Conservation (phyloP, 2,888 invertebrate genomes). For the Platycheirus albimanus region DNA sequence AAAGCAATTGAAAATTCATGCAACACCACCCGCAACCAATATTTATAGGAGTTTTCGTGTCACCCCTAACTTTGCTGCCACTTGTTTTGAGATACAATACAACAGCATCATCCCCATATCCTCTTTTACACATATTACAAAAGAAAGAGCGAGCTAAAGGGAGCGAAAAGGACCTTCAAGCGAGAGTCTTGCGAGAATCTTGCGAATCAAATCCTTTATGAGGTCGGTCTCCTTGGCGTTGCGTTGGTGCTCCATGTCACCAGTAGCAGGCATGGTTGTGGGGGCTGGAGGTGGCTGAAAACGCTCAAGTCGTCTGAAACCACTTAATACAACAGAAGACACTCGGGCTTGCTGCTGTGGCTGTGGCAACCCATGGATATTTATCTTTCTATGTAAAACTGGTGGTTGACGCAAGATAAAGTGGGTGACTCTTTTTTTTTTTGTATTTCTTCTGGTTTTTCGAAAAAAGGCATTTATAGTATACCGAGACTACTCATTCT, state of each 20-base stretch:
- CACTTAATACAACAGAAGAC: constrained; percentile 35
- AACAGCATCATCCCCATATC: constrained; percentile 31
- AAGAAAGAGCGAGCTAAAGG: no score
- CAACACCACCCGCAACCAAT: constrained; percentile 8
- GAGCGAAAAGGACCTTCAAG: background rate
- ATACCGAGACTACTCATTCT: constrained; percentile 32
- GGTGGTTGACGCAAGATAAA: constrained; percentile 59
- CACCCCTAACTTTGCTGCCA: constrained; percentile 60
- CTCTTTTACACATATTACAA: constrained; percentile 8
- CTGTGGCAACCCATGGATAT: constrained; percentile 53
- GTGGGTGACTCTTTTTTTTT: constrained; percentile 27
- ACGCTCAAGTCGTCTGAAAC: constrained; percentile 19
- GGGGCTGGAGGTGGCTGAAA: background rate
- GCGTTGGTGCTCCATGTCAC: constrained; percentile 42
- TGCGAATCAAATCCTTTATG: constrained; percentile 67
- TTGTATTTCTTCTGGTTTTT: background rate
- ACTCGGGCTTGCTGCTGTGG: constrained; percentile 18
- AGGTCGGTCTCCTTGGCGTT: constrained; percentile 40
- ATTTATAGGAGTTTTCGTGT: constrained; percentile 41
- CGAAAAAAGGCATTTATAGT: background rate
- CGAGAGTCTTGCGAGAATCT: constrained; percentile 29
- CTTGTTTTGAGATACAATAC: constrained; percentile 66
- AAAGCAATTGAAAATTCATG: constrained; percentile 10
- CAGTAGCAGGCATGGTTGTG: constrained; percentile 13
- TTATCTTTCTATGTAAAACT: constrained; percentile 57